A percentile compares a stretch with the other conserved stretches of the same genome.
Conservation (phyloP, 2,888 invertebrate species). For the Tenthredo mesomela region DNA sequence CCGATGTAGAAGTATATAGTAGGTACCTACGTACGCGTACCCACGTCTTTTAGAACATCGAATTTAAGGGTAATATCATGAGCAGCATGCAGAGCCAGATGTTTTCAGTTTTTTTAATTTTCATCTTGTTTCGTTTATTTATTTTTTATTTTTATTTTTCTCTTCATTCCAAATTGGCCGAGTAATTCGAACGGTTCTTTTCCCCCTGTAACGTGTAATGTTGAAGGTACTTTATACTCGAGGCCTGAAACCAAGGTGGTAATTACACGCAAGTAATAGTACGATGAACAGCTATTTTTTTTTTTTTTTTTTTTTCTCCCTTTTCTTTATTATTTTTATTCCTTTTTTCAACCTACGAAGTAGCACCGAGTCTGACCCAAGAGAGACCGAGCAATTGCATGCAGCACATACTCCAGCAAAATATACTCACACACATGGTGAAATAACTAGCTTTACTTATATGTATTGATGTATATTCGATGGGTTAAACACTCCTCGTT, state of each 20-base stretch:
- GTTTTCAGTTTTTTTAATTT: neutral
- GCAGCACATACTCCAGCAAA: neutral
- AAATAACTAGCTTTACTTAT: neutral
- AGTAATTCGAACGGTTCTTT: conserved; percentile 68
- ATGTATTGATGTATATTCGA: conserved; percentile 25
- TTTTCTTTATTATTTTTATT: neutral
- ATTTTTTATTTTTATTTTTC: neutral
- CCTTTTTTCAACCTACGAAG: neutral
- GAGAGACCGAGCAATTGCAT: conserved; percentile 35
- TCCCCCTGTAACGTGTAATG: conserved; percentile 34
- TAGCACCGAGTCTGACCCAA: neutral
- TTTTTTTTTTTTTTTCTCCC: neutral
- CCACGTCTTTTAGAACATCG: neutral
- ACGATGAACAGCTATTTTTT: conserved; percentile 22
- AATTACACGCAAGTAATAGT: conserved; percentile 44
- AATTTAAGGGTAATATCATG: neutral
- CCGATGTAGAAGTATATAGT: neutral
- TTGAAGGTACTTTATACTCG: conserved; percentile 36
- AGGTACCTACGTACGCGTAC: neutral
- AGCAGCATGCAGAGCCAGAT: conserved; percentile 1
- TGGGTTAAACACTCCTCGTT: conserved; percentile 34
- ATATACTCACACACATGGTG: neutral
- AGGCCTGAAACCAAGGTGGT: conserved; percentile 42
- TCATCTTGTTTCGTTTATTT: neutral
- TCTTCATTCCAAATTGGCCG: neutral